Base-by-base conservation (phyloP, 2,113 vertebrate genomes). In the Sakesphorus luctuosus region DNA sequence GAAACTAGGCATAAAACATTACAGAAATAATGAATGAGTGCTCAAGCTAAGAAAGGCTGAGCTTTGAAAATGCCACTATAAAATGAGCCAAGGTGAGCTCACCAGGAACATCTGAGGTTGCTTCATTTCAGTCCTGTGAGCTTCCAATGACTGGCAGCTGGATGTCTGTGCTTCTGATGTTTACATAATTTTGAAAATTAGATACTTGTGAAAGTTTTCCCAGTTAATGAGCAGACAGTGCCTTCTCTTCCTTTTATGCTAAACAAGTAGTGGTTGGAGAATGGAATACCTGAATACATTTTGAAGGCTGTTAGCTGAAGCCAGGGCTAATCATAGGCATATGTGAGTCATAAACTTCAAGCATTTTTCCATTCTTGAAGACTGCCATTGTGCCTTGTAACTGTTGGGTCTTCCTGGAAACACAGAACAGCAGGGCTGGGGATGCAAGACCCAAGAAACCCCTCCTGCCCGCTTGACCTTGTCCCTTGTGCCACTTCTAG, bases 21-120 rank as follows among this genome's bases (percentile, higher is more conserved):
- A 7, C 36, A 66, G 89, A 93, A 95, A 89, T 84, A 96, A 96
- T 87, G 69, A 94, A 93, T 65, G 65, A 63, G 61, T 67, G 50
- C 55, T 86, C 3, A 19, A 66, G 52, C 18, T 95, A 63, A 76
- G 58, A 97, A 96, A 95, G 78, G 63, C 63, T 82, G 87, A 91
- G 84, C 96, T 96, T 94, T 79, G 86, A 89, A 93, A 95, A 84
- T 89, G 55, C 10, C 85, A 7, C 65, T 84, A 6, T 25, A 38
- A 75, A 77, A 50, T 16, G 8, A 83, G 35, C 18, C 53, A 50
- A 74, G 59, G 46, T 59, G 63, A 91, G 50, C 38, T 88, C n/a
- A 21, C 23, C 49, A 80, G 38, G 65, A 91, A 33, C 50, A 46
- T 73, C 73, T 89, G 53, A 91, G 25, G 33, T 71, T 65, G 28